Evolutionary conservation across 2,888 invertebrate genomes (phyloP).

Genomic region (Boloria euphrosyne): DNA sequence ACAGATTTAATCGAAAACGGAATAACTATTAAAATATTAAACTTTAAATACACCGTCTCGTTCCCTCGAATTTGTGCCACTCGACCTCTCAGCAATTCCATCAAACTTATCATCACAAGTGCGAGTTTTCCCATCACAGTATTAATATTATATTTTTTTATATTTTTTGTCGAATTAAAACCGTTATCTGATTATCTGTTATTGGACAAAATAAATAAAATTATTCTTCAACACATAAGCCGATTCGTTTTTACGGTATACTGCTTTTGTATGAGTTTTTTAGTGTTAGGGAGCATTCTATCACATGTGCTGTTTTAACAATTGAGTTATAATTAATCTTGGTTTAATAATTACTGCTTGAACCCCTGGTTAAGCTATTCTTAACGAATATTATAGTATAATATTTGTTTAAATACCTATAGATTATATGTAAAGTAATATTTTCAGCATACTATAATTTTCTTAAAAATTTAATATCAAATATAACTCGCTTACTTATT

Average conservation of each 20-base stretch:
- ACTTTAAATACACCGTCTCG: slow-evolving; percentile 25
- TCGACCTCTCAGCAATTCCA: slow-evolving; percentile 38
- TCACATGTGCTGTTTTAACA: slow-evolving; percentile 14
- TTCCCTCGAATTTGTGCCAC: slow-evolving; percentile 34
- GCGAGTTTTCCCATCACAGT: slow-evolving; percentile 62
- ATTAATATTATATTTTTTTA: slow-evolving; percentile 46
- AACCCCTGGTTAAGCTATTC: neutral
- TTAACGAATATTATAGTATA: neutral
- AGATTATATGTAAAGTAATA: too few relatives aligned
- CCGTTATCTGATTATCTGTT: slow-evolving; percentile 79
- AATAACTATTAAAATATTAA: slow-evolving; percentile 25
- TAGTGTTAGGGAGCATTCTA: slow-evolving; percentile 34
- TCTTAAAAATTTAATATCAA: too few relatives aligned
- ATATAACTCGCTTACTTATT: too few relatives aligned
- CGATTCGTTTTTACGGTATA: slow-evolving; percentile 69
- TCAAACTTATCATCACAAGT: slow-evolving; percentile 54
- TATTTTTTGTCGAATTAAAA: slow-evolving; percentile 61
- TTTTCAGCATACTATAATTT: too few relatives aligned
- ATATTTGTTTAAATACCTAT: too few relatives aligned
- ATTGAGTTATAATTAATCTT: neutral
- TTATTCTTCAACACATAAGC: slow-evolving; percentile 65
- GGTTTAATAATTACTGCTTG: neutral
- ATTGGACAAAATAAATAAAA: slow-evolving; percentile 55
- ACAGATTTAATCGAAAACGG: neutral
- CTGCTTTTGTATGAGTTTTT: slow-evolving; percentile 53